Base-by-base conservation (phyloP, 2,113 vertebrate genomes). In the Coturnix japonica region DNA sequence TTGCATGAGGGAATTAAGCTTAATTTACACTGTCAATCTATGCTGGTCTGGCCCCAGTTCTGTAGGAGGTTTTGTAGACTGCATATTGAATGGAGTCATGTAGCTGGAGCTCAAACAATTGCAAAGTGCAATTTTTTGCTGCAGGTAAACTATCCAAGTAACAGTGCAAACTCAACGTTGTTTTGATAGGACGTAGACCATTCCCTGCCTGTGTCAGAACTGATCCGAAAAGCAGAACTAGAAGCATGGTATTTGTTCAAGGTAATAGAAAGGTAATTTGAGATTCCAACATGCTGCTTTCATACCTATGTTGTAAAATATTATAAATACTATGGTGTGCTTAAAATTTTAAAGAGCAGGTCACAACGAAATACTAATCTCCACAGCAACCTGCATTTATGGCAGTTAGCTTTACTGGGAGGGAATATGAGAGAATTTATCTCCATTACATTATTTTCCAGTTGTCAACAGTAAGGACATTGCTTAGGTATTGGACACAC, bases 91-190 rank as follows among this genome's bases (percentile, higher is more conserved):
- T 85, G 46, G 26, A 90, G 76, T 41, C 39, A 67, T 64, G 51
- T 65, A 79, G 59, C 41, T 93, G 79, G 91, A 96, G 87, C 83
- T 82, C 85, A 76, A 95, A 89, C 79, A 96, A 96, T 53, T 95
- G 93, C 90, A 96, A 96, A 94, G 91, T 89, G 15, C 46, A 83
- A 94, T 53, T 89, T 95, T 95, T 90, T 95, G 94, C 88, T 91
- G 33, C 41, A 47, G 85, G 84, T 82, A 92, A 88, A 95, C 54
- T 82, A 77, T 96, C 90, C 86, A 94, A 96, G 92, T 91, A 94
- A 80, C 89, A 94, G 70, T 75, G 91, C 56, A 57, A 96, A 93
- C 81, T 94, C 91, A 90, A 87, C 95, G 87, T 72, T 92, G 11
- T 94, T 93, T 90, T 95, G 89, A 90, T 92, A 95, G 60, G 37